Evolutionary conservation across 1,140 invertebrate species (phyloP), one percentile per base, ranked within the genome.

Genomic region (Neodiprion fabricii): DNA sequence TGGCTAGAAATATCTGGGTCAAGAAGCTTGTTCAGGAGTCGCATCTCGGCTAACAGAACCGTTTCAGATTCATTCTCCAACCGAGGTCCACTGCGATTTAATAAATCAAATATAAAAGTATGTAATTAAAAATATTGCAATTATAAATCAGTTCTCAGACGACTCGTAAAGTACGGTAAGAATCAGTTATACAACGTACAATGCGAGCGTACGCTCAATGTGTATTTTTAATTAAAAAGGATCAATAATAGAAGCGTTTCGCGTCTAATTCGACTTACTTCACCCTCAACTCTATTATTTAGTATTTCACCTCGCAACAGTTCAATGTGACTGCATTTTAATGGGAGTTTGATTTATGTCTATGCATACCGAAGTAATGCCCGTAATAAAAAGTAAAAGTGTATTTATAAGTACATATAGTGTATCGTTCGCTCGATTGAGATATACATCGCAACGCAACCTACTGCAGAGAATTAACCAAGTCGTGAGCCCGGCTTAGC

Each of bases 401-500:
- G 28, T 40, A 40, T 40, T 40, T 5, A 40, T 40, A 5, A 40
- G 5, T 40, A 40, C 28, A 40, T 5, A 40, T 21, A 21, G 17
- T 40, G 2, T 40, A 40, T 3, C 28, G 5, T 40, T 40, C 5
- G 28, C 28, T 5, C 28, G 1, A 40, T 40, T 40, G 5, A 40
- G 28, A 40, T 40, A 4, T 40, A 5, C 28, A 40, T 40, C 28
- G 5, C 28, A 40, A 5, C 28, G 28, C 5, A 40, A 40, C 28
- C 28, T 40, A 40, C 28, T 40, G 28, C 28, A 40, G 28, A 40
- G 28, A 40, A 40, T 40, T 40, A 1, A 89, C 85, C 10, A 91
- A 85, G 1, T 78, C 14, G 9, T 73, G 72, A 0, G 90, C 89
- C 68, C 83, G 84, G n/a, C 75, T 84, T 21, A 83, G 85, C 0